Base-by-base conservation (phyloP, 2,113 vertebrate genomes). In the Pomatostomus ruficeps region DNA sequence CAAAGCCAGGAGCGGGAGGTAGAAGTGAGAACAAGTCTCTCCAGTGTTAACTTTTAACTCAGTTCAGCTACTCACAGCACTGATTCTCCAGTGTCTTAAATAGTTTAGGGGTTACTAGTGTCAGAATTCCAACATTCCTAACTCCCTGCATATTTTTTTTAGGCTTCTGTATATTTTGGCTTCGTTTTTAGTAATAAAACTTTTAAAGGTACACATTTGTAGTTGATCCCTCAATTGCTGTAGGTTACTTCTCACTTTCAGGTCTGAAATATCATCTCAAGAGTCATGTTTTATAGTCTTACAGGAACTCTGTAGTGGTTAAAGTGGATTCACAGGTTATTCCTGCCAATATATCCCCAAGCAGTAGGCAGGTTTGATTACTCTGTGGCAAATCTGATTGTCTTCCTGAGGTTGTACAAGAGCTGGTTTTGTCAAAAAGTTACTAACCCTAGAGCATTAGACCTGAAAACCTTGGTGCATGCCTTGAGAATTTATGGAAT, bases 311-410 rank as follows among this genome's bases (percentile, higher is more conserved):
- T 67, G 5, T 85, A 35, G 51, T 52, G 46, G 28, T 59, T 95
- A 40, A 93, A 91, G 74, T 85, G 20, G 74, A 92, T 85, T 93
- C 89, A 77, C 46, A 76, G 89, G 67, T 96, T 96, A 89, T 93
- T 89, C 77, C 45, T 92, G 70, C 89, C 55, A 85, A 38, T 85
- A 68, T 84, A 91, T 92, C 12, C 24, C 45, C 14, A 31, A 84
- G 57, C 55, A 35, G 12, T 49, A 55, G 51, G 36, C 36, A 45
- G 40, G 29, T 89, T 80, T 73, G 89, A 65, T 49, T 91, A 58
- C n/a, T 79, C 15, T 33, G 5, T 91, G 74, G 14, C 3, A 14
- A 75, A 57, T 8, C 23, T 78, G 31, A 26, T 74, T 81, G 36
- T 85, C 26, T 85, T 91, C 54, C 71, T 45, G 49, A 87, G 35